These are phyloP conservation scores for Scaptomyza cyrtandrae DNA, from an alignment of 2,888 invertebrate species.

Conservation along the genomic window DNA sequence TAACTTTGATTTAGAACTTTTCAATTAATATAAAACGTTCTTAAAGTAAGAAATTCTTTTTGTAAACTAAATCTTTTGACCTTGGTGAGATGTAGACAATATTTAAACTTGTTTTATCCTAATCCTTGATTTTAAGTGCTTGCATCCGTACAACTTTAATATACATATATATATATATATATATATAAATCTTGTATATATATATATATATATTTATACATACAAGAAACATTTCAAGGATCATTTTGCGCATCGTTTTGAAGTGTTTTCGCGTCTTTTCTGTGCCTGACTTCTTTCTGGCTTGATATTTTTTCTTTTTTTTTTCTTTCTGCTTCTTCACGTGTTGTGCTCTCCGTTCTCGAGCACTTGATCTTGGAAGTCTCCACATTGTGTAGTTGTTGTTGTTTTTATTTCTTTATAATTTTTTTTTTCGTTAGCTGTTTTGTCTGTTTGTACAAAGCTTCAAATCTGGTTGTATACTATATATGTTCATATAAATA, in stretches of 20 bases:
- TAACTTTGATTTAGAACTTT: too few relatives aligned
- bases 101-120: not conserved
- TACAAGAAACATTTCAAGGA: slow-evolving; percentile 64
- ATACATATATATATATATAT: not conserved
- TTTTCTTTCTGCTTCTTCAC: not conserved
- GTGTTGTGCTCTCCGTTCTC: slow-evolving; percentile 47
- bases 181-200: too few relatives aligned
- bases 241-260: slow-evolving; percentile 67
- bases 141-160: slow-evolving; percentile 3
- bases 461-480: slow-evolving; percentile 73
- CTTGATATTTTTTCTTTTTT: not conserved
- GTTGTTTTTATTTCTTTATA: slow-evolving; percentile 16
- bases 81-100: not conserved
- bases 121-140: slow-evolving; percentile 11
- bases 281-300: slow-evolving; percentile 14
- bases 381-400: slow-evolving; percentile 49
- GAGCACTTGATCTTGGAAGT: slow-evolving; percentile 73
- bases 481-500: not conserved
- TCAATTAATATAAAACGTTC: too few relatives aligned
- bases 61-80: not conserved
- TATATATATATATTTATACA: slow-evolving; percentile 11
- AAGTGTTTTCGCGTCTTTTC: slow-evolving; percentile 64
- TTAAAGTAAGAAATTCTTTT: too few relatives aligned
- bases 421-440: slow-evolving; percentile 46
- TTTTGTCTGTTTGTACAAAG: slow-evolving; percentile 78